These are phyloP conservation scores for Drosophila quadrilineata DNA, from an alignment of 1,140 invertebrate genomes.

Conservation along the genomic window DNA sequence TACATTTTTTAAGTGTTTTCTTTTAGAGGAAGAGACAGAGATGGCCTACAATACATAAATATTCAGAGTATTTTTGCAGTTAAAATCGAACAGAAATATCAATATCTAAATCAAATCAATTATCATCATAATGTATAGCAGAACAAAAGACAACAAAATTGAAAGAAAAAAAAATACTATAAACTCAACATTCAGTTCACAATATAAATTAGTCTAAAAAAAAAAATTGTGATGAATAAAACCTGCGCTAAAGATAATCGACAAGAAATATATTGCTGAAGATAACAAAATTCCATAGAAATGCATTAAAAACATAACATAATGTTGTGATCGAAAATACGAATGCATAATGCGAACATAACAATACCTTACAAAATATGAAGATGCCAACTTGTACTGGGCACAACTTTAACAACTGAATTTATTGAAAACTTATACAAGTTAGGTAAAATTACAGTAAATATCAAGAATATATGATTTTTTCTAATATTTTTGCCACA, in stretches of 20 bases:
- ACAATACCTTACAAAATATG: neutral
- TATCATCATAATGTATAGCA: constrained; percentile 26
- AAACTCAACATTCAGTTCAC: constrained; percentile 26
- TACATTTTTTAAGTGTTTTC: neutral
- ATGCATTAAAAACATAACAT: constrained; percentile 15
- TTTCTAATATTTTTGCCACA: no score
- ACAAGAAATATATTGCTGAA: constrained; percentile 19
- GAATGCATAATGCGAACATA: neutral
- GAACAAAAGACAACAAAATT: neutral
- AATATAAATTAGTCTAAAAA: constrained; percentile 37
- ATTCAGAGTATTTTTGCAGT: neutral
- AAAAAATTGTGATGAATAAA: no score
- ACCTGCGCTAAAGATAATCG: constrained; percentile 31
- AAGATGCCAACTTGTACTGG: neutral
- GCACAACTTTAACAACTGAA: neutral
- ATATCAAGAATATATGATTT: no score
- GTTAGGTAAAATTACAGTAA: no score
- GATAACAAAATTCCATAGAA: constrained; percentile 26
- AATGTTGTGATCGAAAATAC: no score
- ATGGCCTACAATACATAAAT: constrained; percentile 9
- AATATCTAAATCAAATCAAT: constrained; percentile 35
- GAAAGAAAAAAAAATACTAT: constrained; percentile 18
- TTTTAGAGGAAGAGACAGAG: neutral
- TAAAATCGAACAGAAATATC: constrained; percentile 11
- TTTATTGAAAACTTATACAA: no score